Evolutionary conservation across 2,113 vertebrate genomes (phyloP).

Genomic region (Sylvietta virens): DNA sequence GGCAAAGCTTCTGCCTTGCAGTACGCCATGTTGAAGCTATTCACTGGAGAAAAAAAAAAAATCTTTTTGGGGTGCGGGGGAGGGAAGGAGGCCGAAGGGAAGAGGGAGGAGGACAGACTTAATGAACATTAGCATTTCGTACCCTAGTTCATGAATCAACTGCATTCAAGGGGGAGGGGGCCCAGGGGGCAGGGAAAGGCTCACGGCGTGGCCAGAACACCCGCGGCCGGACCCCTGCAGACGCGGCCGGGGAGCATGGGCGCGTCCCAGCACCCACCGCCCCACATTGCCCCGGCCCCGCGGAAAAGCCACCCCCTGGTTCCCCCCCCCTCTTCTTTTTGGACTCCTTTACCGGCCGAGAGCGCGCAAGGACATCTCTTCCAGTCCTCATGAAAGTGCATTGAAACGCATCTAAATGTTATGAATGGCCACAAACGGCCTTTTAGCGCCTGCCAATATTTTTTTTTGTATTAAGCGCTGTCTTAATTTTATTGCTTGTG

Average conservation of each 20-base stretch:
- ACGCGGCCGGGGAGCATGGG: not conserved
- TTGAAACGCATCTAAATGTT: slow-evolving; percentile 20
- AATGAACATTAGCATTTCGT: slow-evolving; percentile 43
- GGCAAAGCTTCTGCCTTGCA: slow-evolving; percentile 41
- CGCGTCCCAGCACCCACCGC: not conserved
- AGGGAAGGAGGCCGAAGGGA: not conserved
- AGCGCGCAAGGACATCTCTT: not conserved
- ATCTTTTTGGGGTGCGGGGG: not conserved
- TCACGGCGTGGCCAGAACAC: not conserved
- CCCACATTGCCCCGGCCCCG: not conserved
- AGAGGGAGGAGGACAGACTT: not conserved
- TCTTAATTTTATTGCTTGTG: slow-evolving; percentile 24
- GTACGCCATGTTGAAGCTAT: slow-evolving; percentile 56
- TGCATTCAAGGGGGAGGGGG: not conserved
- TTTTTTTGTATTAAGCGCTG: slow-evolving; percentile 23
- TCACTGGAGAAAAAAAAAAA: not conserved
- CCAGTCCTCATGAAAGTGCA: not conserved
- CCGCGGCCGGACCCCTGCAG: not conserved
- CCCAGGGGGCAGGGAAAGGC: not conserved
- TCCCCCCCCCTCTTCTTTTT: not conserved
- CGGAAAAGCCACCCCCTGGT: accelerated
- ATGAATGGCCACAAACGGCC: slow-evolving; percentile 25
- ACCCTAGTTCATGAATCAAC: slow-evolving; percentile 7
- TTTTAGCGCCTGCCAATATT: slow-evolving; percentile 34
- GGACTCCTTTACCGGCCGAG: not conserved